Conservation (phyloP, 2,888 invertebrate genomes). For the Phoronis australis region DNA sequence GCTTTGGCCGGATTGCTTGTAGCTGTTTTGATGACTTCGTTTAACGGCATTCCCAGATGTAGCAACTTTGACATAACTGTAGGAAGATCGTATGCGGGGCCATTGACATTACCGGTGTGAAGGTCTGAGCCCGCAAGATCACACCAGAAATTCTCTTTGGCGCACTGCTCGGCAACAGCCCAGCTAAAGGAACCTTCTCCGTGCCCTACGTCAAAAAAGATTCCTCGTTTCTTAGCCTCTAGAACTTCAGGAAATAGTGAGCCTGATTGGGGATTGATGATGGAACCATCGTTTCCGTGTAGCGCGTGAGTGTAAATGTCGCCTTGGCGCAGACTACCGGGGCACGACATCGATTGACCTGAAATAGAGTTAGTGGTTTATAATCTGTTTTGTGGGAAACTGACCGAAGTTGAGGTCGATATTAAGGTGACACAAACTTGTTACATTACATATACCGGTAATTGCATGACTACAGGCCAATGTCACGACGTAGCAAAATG, state of each 20-base stretch:
- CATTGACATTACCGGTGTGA: conserved; percentile 25
- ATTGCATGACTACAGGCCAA: no score
- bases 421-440: no score
- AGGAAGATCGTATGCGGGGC: conserved; percentile 38
- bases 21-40: conserved; percentile 29
- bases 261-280: conserved; percentile 20
- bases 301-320: conserved; percentile 41
- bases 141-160: conserved; percentile 29
- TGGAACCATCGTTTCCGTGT: conserved; percentile 23
- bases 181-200: conserved; percentile 39
- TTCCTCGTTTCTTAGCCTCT: conserved; percentile 32
- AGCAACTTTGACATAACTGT: conserved; percentile 39
- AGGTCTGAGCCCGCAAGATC: conserved; percentile 36
- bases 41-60: conserved; percentile 36
- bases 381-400: no score
- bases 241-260: conserved; percentile 21
- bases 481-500: no score
- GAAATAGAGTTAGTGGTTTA: no score
- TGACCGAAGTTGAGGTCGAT: no score
- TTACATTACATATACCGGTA: no score
- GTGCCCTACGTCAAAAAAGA: conserved; percentile 40
- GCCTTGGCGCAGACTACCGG: conserved; percentile 26
- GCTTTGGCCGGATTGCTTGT: conserved; percentile 33
- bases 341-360: no score
- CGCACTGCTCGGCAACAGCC: conserved; percentile 31